Evolutionary conservation across 1,140 invertebrate species (phyloP), one percentile per base, ranked within the genome.

Genomic region (Lepidurus arcticus): DNA sequence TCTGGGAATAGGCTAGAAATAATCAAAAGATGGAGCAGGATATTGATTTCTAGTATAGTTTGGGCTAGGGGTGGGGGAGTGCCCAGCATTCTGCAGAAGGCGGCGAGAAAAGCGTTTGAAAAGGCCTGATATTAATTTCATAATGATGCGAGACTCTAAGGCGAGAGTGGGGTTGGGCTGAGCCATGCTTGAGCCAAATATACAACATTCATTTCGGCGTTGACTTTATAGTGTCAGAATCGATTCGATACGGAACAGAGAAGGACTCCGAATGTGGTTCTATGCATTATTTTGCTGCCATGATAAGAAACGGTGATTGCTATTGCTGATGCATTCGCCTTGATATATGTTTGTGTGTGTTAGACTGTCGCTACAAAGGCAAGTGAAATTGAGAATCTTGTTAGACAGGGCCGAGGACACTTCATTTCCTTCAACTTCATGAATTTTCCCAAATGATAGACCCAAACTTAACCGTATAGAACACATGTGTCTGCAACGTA

Each of bases 151-250:
- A 9, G 53, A 65, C 34, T 34, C 34, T 13, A 65, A 65, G 53
- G 53, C 53, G 53, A 65, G 53, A 65, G 53, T 13, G 53, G 16
- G 16, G 53, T 65, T 65, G n/a, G n/a, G 13, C n/a, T n/a, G 53
- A 65, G 53, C 53, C 8, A 65, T 65, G 53, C 21, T 65, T 65
- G 53, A 65, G 53, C 53, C 53, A 21, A 21, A 16, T 65, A 65
- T 65, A 65, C 4, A 21, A 16, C 9, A 65, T 65, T 65, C 53
- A 65, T 65, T 65, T 65, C 34, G 53, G 53, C 8, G 21, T 65
- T 65, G 53, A 65, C 53, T 65, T 65, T 65, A 65, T 65, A 65
- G 53, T 65, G 53, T 65, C 53, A 65, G 53, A 21, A 65, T 65
- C 53, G 53, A 65, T 65, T 65, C 21, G 53, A 65, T 65, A 65